These are phyloP conservation scores for Brachystomella parvula DNA, from an alignment of 1,140 invertebrate genomes.

Conservation along the genomic window DNA sequence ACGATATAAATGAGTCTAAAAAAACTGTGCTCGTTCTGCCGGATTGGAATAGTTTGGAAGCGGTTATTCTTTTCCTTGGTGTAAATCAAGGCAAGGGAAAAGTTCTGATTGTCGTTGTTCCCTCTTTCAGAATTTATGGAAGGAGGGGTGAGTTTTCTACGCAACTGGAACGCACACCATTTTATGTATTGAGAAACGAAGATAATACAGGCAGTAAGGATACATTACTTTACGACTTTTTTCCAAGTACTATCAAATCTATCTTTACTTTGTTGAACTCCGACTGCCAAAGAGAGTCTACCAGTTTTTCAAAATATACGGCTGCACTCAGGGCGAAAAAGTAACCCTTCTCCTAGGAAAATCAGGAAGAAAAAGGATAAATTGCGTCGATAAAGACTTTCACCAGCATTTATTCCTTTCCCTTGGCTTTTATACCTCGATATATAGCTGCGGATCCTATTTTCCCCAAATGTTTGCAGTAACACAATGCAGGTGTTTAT, in stretches of 20 bases:
- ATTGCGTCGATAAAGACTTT: slow-evolving; percentile 35
- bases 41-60: slow-evolving; percentile 1
- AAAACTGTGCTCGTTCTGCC: neutral
- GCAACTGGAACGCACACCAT: neutral
- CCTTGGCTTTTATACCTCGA: neutral
- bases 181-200: slow-evolving; percentile 4
- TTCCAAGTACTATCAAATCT: slow-evolving; percentile 7
- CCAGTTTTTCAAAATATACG: slow-evolving; percentile 4
- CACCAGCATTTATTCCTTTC: slow-evolving; percentile 8
- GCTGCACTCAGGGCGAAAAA: neutral
- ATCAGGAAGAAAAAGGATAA: slow-evolving; percentile 34
- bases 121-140: slow-evolving; percentile 35
- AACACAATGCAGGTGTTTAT: slow-evolving; percentile 7
- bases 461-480: neutral
- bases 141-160: slow-evolving; percentile 23
- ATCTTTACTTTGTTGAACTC: slow-evolving; percentile 10
- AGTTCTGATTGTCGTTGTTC: slow-evolving; percentile 29
- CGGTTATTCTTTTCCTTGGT: neutral
- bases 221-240: slow-evolving; percentile 13
- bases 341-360: slow-evolving; percentile 16
- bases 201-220: neutral
- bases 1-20: neutral
- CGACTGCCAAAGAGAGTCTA: neutral
- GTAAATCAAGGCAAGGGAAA: slow-evolving; percentile 31
- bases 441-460: neutral